Conservation (phyloP, 2,113 vertebrate genomes). For the Fulmarus glacialis region DNA sequence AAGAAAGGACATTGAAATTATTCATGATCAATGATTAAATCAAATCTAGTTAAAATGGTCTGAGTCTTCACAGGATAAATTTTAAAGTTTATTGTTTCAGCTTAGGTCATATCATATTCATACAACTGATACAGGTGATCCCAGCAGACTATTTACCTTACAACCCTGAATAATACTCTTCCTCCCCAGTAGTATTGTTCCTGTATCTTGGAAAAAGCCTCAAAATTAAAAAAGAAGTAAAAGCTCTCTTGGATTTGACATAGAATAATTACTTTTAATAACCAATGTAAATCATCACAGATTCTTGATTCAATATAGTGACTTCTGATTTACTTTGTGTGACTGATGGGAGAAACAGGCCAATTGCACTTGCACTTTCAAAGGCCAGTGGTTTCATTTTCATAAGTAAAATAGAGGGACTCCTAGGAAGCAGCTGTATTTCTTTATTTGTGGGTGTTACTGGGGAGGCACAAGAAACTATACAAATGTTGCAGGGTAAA, state of each 20-base stretch:
- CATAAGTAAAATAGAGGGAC: neutral
- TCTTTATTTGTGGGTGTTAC: neutral
- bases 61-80: neutral
- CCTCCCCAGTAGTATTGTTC: neutral
- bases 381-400: constrained; percentile 12
- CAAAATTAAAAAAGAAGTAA: neutral
- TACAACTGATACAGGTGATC: neutral
- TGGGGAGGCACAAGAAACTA: neutral
- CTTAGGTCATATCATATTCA: neutral
- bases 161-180: neutral
- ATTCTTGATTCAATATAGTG: neutral
- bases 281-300: neutral
- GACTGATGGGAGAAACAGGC: neutral
- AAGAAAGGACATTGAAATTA: neutral
- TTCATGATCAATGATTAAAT: neutral
- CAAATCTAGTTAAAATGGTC: neutral
- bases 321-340: constrained; percentile 3
- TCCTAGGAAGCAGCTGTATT: neutral
- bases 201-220: neutral
- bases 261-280: constrained; percentile 4
- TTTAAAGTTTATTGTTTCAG: neutral
- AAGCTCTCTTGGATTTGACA: neutral
- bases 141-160: neutral
- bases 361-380: neutral
- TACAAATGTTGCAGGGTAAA: neutral